A percentile compares a stretch with the other conserved stretches of the same genome.
phyloP scores from a whole-genome alignment of 2,113 vertebrate species.

The Merops nubicus region DNA sequence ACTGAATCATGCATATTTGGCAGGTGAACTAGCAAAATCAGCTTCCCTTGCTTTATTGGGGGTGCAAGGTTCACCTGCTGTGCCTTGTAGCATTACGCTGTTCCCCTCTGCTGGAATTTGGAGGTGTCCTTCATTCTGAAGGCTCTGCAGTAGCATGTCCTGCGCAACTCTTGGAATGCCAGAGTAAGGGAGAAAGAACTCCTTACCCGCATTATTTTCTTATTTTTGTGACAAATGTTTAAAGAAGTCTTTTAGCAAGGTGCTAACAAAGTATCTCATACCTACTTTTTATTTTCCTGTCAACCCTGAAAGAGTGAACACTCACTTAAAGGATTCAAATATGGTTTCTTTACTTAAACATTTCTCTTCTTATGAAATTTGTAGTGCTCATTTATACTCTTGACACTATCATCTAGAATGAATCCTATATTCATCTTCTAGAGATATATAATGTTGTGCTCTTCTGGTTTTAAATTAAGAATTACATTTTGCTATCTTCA shows the following conservation, averaged over 20 bases:
- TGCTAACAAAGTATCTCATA: neutral
- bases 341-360: neutral
- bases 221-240: neutral
- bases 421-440: neutral
- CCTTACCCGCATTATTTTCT: neutral
- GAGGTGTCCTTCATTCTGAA: neutral
- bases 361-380: neutral
- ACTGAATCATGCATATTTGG: neutral
- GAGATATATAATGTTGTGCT: neutral
- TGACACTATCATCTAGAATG: neutral
- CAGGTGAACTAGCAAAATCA: neutral
- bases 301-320: neutral
- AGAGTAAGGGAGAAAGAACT: neutral
- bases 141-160: fast-evolving
- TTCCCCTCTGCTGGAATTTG: neutral
- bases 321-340: neutral
- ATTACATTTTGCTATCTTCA: neutral
- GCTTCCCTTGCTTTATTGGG: neutral
- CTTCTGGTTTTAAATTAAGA: neutral
- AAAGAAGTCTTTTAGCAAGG: neutral
- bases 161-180: neutral
- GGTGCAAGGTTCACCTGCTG: neutral
- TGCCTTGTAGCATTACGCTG: neutral
- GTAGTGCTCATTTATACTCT: neutral
- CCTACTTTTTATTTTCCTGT: neutral